Evolutionary conservation across 2,113 vertebrate species (phyloP).

Genomic region (Ictalurus furcatus): DNA sequence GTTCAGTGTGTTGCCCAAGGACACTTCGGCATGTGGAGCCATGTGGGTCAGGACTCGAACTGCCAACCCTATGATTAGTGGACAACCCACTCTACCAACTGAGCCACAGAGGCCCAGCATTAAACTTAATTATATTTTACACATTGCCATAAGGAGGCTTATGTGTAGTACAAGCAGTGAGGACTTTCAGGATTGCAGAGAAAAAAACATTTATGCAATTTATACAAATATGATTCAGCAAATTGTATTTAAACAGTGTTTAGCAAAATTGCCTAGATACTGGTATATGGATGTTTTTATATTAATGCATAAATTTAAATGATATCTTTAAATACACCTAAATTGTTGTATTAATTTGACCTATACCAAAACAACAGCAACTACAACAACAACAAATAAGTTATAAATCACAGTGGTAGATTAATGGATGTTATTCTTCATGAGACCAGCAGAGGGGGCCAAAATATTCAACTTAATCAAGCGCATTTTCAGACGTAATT

Average conservation of each 20-base stretch:
- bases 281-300: neutral
- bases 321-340: neutral
- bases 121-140: neutral
- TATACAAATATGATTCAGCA: neutral
- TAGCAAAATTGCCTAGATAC: neutral
- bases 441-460: slow-evolving; percentile 40
- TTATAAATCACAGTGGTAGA: neutral
- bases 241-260: neutral
- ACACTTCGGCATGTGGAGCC: too few relatives aligned
- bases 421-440: slow-evolving; percentile 24
- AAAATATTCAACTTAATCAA: neutral
- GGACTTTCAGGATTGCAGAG: neutral
- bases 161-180: neutral
- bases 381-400: neutral
- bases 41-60: too few relatives aligned
- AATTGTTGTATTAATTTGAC: too few relatives aligned
- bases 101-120: too few relatives aligned
- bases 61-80: too few relatives aligned
- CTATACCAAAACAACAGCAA: neutral
- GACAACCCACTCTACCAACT: too few relatives aligned
- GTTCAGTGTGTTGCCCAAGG: too few relatives aligned
- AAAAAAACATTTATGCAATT: neutral
- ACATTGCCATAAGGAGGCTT: neutral
- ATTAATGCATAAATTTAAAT: neutral
- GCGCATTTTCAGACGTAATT: neutral